Percentiles rank a stretch among this genome's conserved stretches.
Evolutionary conservation across 1,140 invertebrate species (phyloP).

Genomic region (Proctacanthus coquilletti): DNA sequence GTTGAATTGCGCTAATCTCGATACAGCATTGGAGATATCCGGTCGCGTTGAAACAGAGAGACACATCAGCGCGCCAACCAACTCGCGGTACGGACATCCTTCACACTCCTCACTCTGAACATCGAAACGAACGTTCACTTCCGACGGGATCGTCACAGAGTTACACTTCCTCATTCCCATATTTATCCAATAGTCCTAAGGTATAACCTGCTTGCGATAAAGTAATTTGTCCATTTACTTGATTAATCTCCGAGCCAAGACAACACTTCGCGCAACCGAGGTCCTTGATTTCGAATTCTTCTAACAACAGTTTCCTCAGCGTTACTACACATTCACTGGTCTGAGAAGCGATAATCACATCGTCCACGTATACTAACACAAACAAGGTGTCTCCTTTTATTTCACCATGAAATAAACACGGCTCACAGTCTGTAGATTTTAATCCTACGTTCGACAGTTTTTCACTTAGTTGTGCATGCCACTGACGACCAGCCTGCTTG

Average conservation of each 20-base stretch:
- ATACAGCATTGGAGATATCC: conserved; percentile 12
- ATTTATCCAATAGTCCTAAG: not conserved
- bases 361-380: not conserved
- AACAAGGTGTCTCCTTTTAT: not conserved
- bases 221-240: not conserved
- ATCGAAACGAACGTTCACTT: too few species aligned
- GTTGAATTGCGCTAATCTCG: conserved; percentile 21
- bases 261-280: not conserved
- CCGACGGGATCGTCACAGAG: too few species aligned
- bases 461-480: conserved; percentile 14
- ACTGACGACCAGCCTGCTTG: conserved; percentile 18
- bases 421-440: not conserved
- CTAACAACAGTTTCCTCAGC: not conserved
- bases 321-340: not conserved
- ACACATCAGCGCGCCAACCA: conserved; percentile 9
- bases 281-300: not conserved
- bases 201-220: not conserved
- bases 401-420: not conserved
- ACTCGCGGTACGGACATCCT: conserved; percentile 9
- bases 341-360: not conserved
- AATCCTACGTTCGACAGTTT: conserved; percentile 8
- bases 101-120: too few species aligned
- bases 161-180: too few species aligned
- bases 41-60: conserved; percentile 8
- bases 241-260: not conserved